These are phyloP conservation scores for Tachina grossa DNA, from an alignment of 2,888 invertebrate genomes.

Conservation along the genomic window DNA sequence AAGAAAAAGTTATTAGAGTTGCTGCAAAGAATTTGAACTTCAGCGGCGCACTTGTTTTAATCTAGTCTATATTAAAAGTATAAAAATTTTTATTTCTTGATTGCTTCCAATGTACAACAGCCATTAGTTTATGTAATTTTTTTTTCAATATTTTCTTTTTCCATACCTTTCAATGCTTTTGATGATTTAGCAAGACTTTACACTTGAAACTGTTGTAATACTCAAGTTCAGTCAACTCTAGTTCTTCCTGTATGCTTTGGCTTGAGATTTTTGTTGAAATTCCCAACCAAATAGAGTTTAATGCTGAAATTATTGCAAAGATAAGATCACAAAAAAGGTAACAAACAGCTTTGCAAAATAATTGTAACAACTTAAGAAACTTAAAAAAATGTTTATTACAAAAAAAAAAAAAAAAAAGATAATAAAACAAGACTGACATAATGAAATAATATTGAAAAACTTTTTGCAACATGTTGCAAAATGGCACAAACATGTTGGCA, in stretches of 20 bases:
- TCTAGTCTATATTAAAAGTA: slow-evolving; percentile 29
- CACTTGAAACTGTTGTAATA: slow-evolving; percentile 27
- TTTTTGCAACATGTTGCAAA: too few relatives aligned
- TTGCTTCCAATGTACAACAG: neutral
- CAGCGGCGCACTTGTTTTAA: slow-evolving; percentile 30
- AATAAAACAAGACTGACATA: too few relatives aligned
- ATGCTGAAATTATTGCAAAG: neutral
- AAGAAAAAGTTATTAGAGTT: neutral
- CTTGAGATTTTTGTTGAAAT: neutral
- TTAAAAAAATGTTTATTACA: too few relatives aligned
- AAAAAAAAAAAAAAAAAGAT: too few relatives aligned
- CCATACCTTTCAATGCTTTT: neutral
- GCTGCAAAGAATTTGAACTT: slow-evolving; percentile 46
- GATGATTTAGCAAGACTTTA: slow-evolving; percentile 25
- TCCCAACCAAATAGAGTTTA: slow-evolving; percentile 3
- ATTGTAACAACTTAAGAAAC: too few relatives aligned
- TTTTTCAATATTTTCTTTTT: slow-evolving; percentile 28
- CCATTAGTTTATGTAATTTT: slow-evolving; percentile 33
- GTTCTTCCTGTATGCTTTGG: neutral
- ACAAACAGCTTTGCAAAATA: neutral
- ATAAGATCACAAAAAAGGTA: neutral
- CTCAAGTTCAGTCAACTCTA: slow-evolving; percentile 51
- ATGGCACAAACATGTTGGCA: too few relatives aligned
- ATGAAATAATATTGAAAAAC: too few relatives aligned
- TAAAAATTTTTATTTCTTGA: slow-evolving; percentile 18